These are phyloP conservation scores for Syngnathus scovelli DNA, from an alignment of 2,113 vertebrate genomes.

Conservation along the genomic window DNA sequence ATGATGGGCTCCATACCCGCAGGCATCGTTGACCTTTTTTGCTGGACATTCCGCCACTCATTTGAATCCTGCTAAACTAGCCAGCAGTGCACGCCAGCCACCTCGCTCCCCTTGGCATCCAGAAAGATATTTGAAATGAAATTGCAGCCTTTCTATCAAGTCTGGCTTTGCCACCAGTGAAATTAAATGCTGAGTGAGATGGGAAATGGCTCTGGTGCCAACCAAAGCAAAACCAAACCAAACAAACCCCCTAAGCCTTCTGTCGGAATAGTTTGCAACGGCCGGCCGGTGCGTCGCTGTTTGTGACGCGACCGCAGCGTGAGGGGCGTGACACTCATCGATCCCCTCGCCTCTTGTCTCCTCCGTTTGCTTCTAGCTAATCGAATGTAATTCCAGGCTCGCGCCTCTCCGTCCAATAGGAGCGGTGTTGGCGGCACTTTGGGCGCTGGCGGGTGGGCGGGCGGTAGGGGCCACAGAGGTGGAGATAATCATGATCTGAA, in stretches of 20 bases:
- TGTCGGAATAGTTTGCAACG: too few species aligned
- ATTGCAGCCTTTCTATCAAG: neutral
- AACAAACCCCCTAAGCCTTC: neutral
- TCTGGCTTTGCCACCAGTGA: neutral
- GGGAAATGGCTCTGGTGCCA: neutral
- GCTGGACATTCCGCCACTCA: neutral
- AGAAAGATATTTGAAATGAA: neutral
- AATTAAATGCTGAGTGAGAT: neutral
- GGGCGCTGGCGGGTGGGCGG: slow-evolving; percentile 47
- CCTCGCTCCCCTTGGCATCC: neutral
- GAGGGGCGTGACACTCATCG: slow-evolving; percentile 53
- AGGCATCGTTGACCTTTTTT: neutral
- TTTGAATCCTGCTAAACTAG: neutral
- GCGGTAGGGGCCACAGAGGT: slow-evolving; percentile 54
- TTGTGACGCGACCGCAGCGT: too few species aligned
- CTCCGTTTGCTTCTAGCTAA: slow-evolving; percentile 74
- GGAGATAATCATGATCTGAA: slow-evolving; percentile 76
- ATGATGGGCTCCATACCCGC: neutral
- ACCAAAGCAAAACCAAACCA: neutral
- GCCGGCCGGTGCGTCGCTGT: too few species aligned
- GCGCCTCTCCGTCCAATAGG: slow-evolving; percentile 68
- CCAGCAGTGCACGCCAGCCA: neutral
- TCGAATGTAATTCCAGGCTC: slow-evolving; percentile 71
- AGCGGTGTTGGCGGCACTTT: slow-evolving; percentile 44
- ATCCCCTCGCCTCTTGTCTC: slow-evolving; percentile 63